phyloP scores from a whole-genome alignment of 2,113 vertebrate species.

The Spizaetus ornatus region DNA sequence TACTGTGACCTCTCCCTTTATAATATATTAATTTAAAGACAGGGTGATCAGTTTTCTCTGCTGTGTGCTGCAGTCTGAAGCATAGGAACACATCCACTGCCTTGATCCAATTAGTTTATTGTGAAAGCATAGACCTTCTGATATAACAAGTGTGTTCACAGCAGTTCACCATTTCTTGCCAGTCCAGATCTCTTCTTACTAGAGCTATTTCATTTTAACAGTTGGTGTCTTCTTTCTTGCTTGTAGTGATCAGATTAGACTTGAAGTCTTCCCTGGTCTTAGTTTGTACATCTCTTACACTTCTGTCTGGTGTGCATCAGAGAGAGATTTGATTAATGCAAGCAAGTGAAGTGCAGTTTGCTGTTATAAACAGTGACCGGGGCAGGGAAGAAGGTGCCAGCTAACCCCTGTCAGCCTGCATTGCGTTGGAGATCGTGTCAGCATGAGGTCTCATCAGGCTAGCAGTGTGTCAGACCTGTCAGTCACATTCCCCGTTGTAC shows the following conservation, averaged over 20 bases:
- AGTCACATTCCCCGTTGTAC: not conserved
- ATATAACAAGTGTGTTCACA: not conserved
- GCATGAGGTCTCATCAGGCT: not conserved
- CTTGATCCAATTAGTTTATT: not conserved
- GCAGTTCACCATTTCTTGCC: not conserved
- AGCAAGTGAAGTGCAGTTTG: not conserved
- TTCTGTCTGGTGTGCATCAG: not conserved
- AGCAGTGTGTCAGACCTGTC: not conserved
- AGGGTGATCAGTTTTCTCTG: not conserved
- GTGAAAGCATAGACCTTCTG: not conserved
- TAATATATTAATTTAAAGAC: not conserved
- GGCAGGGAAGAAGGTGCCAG: not conserved
- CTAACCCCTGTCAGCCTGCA: not conserved
- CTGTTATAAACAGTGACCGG: not conserved
- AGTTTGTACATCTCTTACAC: not conserved
- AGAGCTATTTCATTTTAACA: not conserved
- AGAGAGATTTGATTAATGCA: not conserved
- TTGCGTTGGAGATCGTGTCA: not conserved
- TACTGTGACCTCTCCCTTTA: not conserved
- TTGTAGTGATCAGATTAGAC: not conserved
- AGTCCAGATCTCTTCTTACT: not conserved
- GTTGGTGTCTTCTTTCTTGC: not conserved
- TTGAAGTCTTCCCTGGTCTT: not conserved
- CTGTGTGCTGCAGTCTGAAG: fast-evolving
- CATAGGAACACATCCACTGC: not conserved